Evolutionary conservation across 2,888 invertebrate species (phyloP).

Genomic region (Pegoplata infirma): DNA sequence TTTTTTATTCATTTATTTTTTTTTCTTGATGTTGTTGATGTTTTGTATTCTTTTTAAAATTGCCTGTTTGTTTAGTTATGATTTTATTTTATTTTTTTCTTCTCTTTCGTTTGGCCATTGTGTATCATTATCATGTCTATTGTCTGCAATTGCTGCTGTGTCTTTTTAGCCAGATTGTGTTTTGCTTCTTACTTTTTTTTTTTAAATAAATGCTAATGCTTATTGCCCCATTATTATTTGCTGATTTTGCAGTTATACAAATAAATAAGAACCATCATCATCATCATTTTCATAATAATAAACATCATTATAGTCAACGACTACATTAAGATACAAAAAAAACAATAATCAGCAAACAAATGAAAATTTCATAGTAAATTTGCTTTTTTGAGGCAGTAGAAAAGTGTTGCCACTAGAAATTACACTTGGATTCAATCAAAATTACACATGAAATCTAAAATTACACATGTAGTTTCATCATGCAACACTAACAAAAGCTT

Average conservation of each 20-base stretch:
- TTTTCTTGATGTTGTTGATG: conserved; percentile 36
- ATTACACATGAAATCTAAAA: too few species aligned
- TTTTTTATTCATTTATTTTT: too few species aligned
- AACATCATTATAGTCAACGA: background rate
- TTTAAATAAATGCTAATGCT: conserved; percentile 15
- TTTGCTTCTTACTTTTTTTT: background rate
- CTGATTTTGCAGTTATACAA: conserved; percentile 36
- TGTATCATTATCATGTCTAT: conserved; percentile 42
- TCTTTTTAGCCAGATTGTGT: background rate
- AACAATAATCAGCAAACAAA: background rate
- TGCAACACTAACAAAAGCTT: too few species aligned
- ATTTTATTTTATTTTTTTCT: too few species aligned
- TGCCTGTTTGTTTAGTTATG: conserved; percentile 42
- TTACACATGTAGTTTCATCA: too few species aligned
- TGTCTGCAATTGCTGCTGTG: conserved; percentile 52
- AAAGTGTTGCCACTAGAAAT: too few species aligned
- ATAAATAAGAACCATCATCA: conserved; percentile 15
- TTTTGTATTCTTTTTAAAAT: conserved; percentile 45
- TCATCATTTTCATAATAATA: too few species aligned
- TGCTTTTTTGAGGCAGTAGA: too few species aligned
- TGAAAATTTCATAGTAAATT: conserved; percentile 23
- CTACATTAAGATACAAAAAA: background rate
- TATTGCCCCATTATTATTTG: conserved; percentile 29
- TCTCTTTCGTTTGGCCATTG: background rate
- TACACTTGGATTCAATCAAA: too few species aligned